These are phyloP conservation scores for Epizoanthus ramosus DNA, from an alignment of 92 coral and sea anemone genomes.

Conservation along the genomic window DNA sequence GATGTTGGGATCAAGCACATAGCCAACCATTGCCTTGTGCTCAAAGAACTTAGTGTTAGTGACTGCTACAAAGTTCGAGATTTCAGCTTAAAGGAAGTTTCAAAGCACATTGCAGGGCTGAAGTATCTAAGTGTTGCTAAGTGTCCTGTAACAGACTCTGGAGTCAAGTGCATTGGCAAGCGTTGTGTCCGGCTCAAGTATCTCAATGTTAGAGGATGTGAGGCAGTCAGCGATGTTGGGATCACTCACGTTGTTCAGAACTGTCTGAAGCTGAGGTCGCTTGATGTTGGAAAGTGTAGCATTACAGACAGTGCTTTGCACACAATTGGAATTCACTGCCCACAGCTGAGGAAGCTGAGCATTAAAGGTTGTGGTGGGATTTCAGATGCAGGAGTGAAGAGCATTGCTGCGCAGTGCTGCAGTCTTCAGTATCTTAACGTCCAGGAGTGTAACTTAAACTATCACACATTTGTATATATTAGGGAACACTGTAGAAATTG, in stretches of 20 bases:
- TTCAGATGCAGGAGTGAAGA: conserved; percentile 80
- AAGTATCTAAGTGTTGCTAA: conserved; percentile 96
- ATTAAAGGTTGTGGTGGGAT: conserved; percentile 81
- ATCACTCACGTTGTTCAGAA: conserved; percentile 91
- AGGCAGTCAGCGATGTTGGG: conserved; percentile 88
- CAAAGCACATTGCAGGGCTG: conserved; percentile 71
- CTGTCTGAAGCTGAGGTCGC: conserved; percentile 90
- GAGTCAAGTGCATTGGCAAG: conserved; percentile 91
- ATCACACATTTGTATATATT: conserved; percentile 82
- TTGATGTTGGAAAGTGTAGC: conserved; percentile 96
- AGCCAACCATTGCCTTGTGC: conserved; percentile 80
- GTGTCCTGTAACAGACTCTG: conserved; percentile 94
- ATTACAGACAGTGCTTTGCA: conserved; percentile 90
- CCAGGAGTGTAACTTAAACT: conserved; percentile 88
- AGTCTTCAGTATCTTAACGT: conserved; percentile 89
- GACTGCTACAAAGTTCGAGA: conserved; percentile 97
- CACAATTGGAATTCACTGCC: conserved; percentile 94
- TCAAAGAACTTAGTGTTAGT: conserved; percentile 91
- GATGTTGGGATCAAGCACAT: conserved; percentile 97
- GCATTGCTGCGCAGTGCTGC: conserved; percentile 94
- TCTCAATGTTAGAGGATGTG: conserved; percentile 92
- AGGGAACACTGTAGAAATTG: conserved; percentile 92
- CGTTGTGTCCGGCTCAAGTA: conserved; percentile 91
- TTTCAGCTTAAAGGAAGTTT: conserved; percentile 90
- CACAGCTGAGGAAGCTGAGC: conserved; percentile 95